Percentiles rank a stretch among this genome's conserved stretches.
phyloP scores from a whole-genome alignment of 2,113 vertebrate species.

The Rhinichthys klamathensis region DNA sequence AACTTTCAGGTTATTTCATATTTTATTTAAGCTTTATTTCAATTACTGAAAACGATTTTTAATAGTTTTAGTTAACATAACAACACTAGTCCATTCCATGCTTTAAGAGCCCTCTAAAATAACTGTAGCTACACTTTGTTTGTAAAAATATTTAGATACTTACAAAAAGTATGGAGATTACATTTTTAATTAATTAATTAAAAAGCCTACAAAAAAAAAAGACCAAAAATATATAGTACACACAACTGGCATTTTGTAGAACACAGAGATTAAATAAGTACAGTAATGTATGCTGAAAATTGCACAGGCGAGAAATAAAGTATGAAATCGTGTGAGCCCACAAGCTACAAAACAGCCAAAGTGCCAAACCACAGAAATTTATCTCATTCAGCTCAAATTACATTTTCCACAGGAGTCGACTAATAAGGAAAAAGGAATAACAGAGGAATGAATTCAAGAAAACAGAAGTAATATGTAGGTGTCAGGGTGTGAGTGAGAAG shows the following conservation, averaged over 20 bases:
- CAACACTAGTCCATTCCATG: neutral
- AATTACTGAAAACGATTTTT: no score
- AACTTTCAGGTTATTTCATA: no score
- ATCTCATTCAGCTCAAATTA: conserved; percentile 19
- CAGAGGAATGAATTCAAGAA: neutral
- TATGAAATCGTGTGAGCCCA: neutral
- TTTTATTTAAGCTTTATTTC: no score
- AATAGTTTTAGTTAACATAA: no score
- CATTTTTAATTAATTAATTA: neutral
- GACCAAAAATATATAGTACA: neutral
- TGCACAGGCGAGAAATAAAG: neutral
- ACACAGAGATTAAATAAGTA: neutral
- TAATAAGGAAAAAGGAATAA: neutral
- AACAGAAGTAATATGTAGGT: conserved; percentile 52
- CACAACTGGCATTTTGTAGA: neutral
- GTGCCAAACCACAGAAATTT: neutral
- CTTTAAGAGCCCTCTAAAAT: neutral
- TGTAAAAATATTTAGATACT: neutral
- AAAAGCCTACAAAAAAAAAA: neutral
- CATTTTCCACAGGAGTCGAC: conserved; percentile 15
- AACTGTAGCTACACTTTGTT: neutral
- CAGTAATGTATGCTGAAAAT: neutral
- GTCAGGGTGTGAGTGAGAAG: conserved; percentile 41
- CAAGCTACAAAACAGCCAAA: conserved; percentile 10
- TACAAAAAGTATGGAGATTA: neutral